Base-by-base conservation (phyloP, 2,888 invertebrate genomes). In the Drosophila yooni region DNA sequence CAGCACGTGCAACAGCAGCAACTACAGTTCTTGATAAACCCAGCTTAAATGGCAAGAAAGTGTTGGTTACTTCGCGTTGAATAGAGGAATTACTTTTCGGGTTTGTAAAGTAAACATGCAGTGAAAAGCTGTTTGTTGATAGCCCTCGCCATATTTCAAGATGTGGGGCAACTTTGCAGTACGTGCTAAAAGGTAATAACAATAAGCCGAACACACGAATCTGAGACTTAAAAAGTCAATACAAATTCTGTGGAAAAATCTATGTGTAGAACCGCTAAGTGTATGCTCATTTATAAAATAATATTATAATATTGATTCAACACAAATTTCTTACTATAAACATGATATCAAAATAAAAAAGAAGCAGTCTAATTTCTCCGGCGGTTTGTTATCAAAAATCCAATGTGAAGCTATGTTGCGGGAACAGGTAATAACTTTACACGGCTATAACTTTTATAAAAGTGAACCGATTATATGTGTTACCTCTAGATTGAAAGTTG, bases 21-120 rank as follows among this genome's bases (percentile, higher is more conserved):
- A 13, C n/a, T 43, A 43, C 57, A 29, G 15, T 54, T 58, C 43
- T 54, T 67, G 67, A 63, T 67, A 67, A 72, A 50, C 66, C 58
- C 43, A 18, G 58, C 58, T 60, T 53, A 63, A 70, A 70, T 66
- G 43, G 46, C 64, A 77, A 63, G 62, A 63, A 63, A 57, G 27
- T 63, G 59, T 52, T 52, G 31, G 11, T 27, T 36, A n/a, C 51
- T 10, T 40, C 46, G 46, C 10, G 51, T 67, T 54, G 33, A 62
- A 43, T 36, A 29, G 11, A 36, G 21, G 50, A 56, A 59, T 65
- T 43, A 53, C 43, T 52, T 40, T 36, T 31, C 13, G 25, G 15
- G 34, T 27, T 59, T n/a, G 13, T 6, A 5, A n/a, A 53, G 63
- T 52, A 62, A 36, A 36, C 34, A 38, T 7, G 27, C 7, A 15